Evolutionary conservation across 2,113 vertebrate genomes (phyloP).

Genomic region (Engraulis encrasicolus): DNA sequence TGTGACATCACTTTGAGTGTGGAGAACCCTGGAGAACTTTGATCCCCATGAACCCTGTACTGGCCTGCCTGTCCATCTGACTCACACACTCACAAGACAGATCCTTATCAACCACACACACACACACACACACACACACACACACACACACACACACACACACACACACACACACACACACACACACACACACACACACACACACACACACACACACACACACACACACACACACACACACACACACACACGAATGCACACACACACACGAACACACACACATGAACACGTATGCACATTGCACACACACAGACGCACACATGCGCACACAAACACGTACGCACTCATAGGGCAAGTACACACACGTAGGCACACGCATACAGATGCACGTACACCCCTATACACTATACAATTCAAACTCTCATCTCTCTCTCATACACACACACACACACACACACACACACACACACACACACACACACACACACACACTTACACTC

Average conservation of each 20-base stretch:
- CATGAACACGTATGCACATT: background rate
- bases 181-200: background rate
- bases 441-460: constrained; percentile 15
- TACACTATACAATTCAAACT: background rate
- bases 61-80: background rate
- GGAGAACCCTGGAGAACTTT: background rate
- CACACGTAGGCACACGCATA: too few relatives aligned
- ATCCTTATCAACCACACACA: too few relatives aligned
- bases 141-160: background rate
- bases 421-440: background rate
- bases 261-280: background rate
- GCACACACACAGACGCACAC: background rate
- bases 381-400: too few relatives aligned
- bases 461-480: background rate
- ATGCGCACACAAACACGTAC: background rate
- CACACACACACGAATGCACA: too few relatives aligned
- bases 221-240: background rate
- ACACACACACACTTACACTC: background rate
- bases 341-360: too few relatives aligned
- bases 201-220: background rate
- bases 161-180: constrained; percentile 14
- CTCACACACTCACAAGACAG: background rate
- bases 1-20: constrained; percentile 3
- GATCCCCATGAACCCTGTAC: background rate
- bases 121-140: background rate